These are phyloP conservation scores for Pipistrellus kuhlii DNA, from an alignment of 2,797 vertebrate species.

Conservation along the genomic window DNA sequence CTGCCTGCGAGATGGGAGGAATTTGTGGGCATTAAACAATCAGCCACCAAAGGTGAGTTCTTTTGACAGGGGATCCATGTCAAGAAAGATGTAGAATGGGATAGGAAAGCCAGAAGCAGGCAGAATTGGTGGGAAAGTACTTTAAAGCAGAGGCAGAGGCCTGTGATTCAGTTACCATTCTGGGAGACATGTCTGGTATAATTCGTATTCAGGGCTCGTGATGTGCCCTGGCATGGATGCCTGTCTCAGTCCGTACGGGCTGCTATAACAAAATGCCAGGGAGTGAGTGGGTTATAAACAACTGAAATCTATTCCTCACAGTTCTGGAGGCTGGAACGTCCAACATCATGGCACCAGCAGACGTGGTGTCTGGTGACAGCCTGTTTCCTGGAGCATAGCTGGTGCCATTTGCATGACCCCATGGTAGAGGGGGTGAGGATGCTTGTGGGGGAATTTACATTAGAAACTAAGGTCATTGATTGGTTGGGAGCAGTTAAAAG, in stretches of 20 bases:
- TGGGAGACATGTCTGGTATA: background rate
- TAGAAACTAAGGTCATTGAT: slow-evolving; percentile 37
- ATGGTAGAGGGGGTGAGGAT: background rate
- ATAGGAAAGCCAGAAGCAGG: background rate
- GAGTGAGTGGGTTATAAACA: background rate
- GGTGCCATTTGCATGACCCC: background rate
- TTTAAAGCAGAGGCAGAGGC: background rate
- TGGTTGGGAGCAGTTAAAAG: slow-evolving; percentile 6
- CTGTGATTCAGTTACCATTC: background rate
- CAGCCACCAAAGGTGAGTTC: background rate
- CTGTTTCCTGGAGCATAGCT: background rate
- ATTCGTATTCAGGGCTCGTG: background rate
- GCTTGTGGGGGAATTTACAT: background rate
- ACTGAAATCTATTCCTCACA: background rate
- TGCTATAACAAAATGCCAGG: background rate
- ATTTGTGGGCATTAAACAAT: background rate
- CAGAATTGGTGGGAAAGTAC: background rate
- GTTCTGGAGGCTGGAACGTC: background rate
- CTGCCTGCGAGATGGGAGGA: too few relatives aligned
- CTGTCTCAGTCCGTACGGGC: background rate
- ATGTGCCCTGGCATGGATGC: background rate
- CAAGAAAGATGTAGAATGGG: background rate
- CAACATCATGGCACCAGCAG: background rate
- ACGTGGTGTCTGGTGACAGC: background rate
- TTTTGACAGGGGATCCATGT: background rate